These are phyloP conservation scores for Notolepis coatsorum DNA, from an alignment of 2,797 vertebrate species.

Conservation along the genomic window DNA sequence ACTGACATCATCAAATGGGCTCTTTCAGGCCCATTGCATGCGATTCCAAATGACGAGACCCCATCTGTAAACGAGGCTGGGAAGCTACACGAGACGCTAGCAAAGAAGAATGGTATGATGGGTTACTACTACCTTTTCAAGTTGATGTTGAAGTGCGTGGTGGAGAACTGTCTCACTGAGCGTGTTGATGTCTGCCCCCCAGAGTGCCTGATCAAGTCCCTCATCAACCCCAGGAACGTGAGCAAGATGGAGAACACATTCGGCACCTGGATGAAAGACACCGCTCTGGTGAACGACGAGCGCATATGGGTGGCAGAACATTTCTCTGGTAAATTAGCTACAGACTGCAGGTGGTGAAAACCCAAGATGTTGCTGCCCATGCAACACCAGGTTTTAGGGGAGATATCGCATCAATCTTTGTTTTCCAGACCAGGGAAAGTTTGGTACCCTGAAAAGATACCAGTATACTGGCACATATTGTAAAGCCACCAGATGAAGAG, in stretches of 20 bases:
- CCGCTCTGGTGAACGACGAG: constrained; percentile 81
- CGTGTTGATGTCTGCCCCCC: constrained; percentile 28
- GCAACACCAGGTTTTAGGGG: background rate
- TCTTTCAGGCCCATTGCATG: constrained; percentile 67
- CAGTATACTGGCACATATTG: too few species aligned
- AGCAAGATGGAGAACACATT: constrained; percentile 87
- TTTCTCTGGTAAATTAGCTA: constrained; percentile 86
- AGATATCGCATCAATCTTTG: background rate
- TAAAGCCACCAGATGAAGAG: too few species aligned
- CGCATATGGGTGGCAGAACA: constrained; percentile 94
- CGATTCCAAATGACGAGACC: constrained; percentile 88
- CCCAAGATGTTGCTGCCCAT: background rate
- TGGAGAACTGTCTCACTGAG: background rate
- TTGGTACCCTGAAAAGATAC: too few species aligned
- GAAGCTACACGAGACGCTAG: constrained; percentile 53
- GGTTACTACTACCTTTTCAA: background rate
- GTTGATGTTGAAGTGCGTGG: background rate
- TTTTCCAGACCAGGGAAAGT: background rate
- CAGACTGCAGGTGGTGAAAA: background rate
- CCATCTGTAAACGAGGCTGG: constrained; percentile 73
- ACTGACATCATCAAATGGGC: background rate
- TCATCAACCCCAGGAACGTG: constrained; percentile 87
- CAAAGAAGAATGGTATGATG: constrained; percentile 82
- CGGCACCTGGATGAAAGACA: constrained; percentile 94
- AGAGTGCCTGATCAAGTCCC: constrained; percentile 88